phyloP scores from a whole-genome alignment of 2,113 vertebrate species.

The Otolemur garnettii region DNA sequence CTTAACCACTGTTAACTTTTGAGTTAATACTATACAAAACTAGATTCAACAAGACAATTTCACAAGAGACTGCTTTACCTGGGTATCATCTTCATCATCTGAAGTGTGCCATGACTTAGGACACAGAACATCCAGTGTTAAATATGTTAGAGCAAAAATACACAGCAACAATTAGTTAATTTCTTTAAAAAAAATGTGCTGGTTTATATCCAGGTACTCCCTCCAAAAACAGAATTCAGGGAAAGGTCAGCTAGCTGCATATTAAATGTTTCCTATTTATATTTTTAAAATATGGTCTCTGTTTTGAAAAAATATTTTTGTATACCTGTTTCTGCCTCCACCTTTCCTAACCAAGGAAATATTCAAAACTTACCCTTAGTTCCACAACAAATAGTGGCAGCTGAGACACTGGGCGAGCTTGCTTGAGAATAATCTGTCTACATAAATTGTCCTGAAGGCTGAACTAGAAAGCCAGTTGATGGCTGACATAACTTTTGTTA shows the following conservation, averaged over 20 bases:
- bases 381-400: background rate
- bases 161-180: slow-evolving; percentile 34
- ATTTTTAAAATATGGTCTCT: background rate
- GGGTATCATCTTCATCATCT: slow-evolving; percentile 91
- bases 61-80: slow-evolving; percentile 87
- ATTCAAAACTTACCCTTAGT: background rate
- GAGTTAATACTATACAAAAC: background rate
- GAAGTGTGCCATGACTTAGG: slow-evolving; percentile 91
- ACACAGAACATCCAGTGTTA: slow-evolving; percentile 81
- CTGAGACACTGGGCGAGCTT: background rate
- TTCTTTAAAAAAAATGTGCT: background rate
- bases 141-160: slow-evolving; percentile 77
- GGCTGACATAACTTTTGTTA: background rate
- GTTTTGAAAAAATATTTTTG: background rate
- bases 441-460: background rate
- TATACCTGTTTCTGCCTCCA: background rate
- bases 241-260: background rate
- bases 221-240: background rate
- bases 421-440: background rate
- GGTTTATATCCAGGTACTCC: background rate
- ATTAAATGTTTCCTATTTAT: background rate
- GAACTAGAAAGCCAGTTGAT: slow-evolving; percentile 1
- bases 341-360: background rate
- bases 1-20: background rate
- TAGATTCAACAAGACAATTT: slow-evolving; percentile 41